Base-by-base conservation (phyloP, 2,113 vertebrate species). In the Lucifuga dentata region DNA sequence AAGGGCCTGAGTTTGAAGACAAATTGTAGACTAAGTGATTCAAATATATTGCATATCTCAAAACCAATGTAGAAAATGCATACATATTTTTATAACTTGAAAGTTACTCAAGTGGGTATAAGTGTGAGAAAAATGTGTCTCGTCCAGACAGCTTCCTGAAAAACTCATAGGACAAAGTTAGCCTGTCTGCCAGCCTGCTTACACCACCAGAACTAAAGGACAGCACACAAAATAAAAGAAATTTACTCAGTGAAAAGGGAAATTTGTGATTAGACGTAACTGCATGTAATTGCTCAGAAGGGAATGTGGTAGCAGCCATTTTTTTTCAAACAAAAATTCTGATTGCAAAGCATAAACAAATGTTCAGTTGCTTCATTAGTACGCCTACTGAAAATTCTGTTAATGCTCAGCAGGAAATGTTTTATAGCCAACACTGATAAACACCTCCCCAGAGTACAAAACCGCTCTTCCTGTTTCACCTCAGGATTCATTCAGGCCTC, bases 261-360 rank as follows among this genome's bases (percentile, higher is more conserved):
- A 80, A 70, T 49, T 63, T 46, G 39, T 55, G 12, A 70, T 59
- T 68, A 65, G n/a, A 33, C 53, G 26, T 35, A 61, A 72, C 20
- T 35, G 5, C n/a, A 10, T 8, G 5, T 50, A 55, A 55, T 67
- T 73, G 56, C 72, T 65, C 48, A 46, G 29, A 68, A 61, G 21
- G 52, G 49, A 50, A 52, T 17, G 15, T 29, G 12, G 40, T 26
- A 61, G 33, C 39, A 36, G n/a, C 16, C n/a, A n/a, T 44, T 1
- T 38, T 66, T 73, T 61, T 57, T 63, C 1, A 52, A 76, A 29
- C 70, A 52, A 41, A 7, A 45, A 7, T 44, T 60, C 41, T 81
- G 68, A 87, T 80, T 75, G 64, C 24, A 16, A 21, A 50, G 41
- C 35, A 38, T 76, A 26, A 74, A 66, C 41, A 49, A 68, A 73